phyloP scores from a whole-genome alignment of 1,140 invertebrate species.

The Sesamia nonagrioides region DNA sequence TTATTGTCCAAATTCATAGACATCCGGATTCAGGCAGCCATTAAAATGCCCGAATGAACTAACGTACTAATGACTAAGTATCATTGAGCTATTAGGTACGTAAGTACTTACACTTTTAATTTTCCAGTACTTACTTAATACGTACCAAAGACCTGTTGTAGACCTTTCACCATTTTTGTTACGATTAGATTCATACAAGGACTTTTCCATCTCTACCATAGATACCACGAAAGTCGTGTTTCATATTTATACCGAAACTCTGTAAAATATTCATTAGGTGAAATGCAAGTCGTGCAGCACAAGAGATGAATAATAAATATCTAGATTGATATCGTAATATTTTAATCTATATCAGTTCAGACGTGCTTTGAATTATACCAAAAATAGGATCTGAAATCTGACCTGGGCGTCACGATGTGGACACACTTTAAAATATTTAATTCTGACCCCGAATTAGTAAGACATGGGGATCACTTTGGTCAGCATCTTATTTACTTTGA shows the following conservation, averaged over 20 bases:
- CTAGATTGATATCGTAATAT: conserved; percentile 67
- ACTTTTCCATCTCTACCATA: neutral
- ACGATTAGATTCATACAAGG: neutral
- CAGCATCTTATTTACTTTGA: neutral
- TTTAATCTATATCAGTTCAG: conserved; percentile 72
- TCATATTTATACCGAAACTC: conserved; percentile 49
- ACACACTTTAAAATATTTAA: conserved; percentile 1
- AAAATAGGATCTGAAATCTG: conserved; percentile 27
- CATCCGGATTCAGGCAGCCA: no score
- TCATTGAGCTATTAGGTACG: no score
- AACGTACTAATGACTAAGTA: no score
- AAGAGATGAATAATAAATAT: conserved; percentile 75
- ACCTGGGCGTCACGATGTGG: conserved; percentile 27
- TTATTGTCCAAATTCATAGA: no score
- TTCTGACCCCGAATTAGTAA: neutral
- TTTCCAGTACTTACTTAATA: neutral
- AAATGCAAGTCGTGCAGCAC: conserved; percentile 75
- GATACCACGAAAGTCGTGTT: conserved; percentile 46
- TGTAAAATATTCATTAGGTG: conserved; percentile 78
- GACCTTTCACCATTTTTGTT: neutral
- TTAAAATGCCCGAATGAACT: no score
- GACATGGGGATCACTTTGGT: neutral
- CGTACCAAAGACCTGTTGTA: neutral
- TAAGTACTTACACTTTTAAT: no score
- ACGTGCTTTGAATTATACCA: conserved; percentile 65